Percentiles rank a stretch among this genome's conserved stretches.
phyloP scores from a whole-genome alignment of 2,797 vertebrate species.

The Tadarida brasiliensis region DNA sequence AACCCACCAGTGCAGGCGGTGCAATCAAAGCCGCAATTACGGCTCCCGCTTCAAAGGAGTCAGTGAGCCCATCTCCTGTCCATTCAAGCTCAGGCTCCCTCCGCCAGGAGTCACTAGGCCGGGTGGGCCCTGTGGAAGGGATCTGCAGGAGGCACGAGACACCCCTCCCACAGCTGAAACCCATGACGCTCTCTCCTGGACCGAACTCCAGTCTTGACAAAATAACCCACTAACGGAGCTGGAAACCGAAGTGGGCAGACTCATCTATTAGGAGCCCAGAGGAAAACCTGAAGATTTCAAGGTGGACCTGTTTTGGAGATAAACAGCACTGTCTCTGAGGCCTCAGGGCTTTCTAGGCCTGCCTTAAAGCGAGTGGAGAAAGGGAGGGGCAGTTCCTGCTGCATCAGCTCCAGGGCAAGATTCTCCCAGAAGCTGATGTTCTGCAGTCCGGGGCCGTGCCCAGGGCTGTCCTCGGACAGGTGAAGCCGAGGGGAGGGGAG shows the following conservation, averaged over 20 bases:
- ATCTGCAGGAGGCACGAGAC: conserved; percentile 41
- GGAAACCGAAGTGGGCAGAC: neutral
- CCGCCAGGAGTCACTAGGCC: conserved; percentile 85
- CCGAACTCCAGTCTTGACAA: neutral
- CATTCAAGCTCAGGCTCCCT: conserved; percentile 85
- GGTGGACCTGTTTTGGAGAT: neutral
- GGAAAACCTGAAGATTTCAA: neutral
- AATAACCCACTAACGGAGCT: neutral
- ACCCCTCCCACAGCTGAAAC: neutral
- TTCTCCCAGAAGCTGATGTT: neutral
- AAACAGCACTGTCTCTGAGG: neutral
- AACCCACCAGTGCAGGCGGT: conserved; percentile 89
- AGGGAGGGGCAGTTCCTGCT: neutral
- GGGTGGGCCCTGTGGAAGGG: conserved; percentile 76
- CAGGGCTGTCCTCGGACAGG: neutral
- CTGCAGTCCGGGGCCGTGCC: neutral
- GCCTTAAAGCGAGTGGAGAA: neutral
- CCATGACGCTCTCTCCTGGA: neutral
- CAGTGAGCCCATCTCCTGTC: conserved; percentile 88
- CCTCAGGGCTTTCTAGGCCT: neutral
- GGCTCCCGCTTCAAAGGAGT: conserved; percentile 94
- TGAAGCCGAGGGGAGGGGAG: too few relatives aligned
- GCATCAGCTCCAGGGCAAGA: neutral
- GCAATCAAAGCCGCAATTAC: conserved; percentile 95
- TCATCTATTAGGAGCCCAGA: neutral